Evolutionary conservation across 2,888 invertebrate genomes (phyloP).

Genomic region (Acheta domesticus): DNA sequence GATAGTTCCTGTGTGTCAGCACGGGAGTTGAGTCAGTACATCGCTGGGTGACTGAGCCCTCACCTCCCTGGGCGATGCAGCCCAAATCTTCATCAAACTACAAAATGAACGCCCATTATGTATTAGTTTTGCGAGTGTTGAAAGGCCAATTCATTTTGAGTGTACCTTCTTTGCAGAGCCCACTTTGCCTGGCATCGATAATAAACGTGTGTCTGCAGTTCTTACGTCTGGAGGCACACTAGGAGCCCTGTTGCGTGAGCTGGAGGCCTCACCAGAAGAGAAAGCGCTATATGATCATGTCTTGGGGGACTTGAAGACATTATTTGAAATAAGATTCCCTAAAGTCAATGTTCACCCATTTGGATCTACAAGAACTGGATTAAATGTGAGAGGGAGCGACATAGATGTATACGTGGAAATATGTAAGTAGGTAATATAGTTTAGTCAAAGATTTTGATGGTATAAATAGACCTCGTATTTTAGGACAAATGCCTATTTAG

Average conservation of each 20-base stretch:
- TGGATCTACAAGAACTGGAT: constrained; percentile 70
- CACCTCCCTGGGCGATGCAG: too few relatives aligned
- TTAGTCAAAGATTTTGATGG: too few relatives aligned
- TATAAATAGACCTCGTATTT: too few relatives aligned
- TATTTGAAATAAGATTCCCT: background rate
- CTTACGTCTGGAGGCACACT: background rate
- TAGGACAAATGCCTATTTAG: too few relatives aligned
- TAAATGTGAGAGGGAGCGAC: constrained; percentile 68
- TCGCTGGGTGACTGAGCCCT: too few relatives aligned
- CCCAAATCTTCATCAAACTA: too few relatives aligned
- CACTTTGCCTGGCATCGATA: background rate
- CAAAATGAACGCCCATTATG: too few relatives aligned
- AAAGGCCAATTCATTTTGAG: background rate
- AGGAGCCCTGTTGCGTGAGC: background rate
- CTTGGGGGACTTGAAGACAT: background rate
- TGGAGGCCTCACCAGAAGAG: background rate
- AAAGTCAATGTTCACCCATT: constrained; percentile 54
- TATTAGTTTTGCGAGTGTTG: too few relatives aligned
- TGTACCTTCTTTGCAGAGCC: background rate
- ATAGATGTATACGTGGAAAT: constrained; percentile 65
- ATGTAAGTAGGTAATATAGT: constrained; percentile 24
- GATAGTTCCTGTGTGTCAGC: too few relatives aligned
- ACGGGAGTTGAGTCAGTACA: too few relatives aligned
- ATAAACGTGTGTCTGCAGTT: background rate
- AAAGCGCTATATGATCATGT: background rate